These are phyloP conservation scores for Galerucella nymphaeae DNA, from an alignment of 2,888 invertebrate genomes.

Conservation along the genomic window DNA sequence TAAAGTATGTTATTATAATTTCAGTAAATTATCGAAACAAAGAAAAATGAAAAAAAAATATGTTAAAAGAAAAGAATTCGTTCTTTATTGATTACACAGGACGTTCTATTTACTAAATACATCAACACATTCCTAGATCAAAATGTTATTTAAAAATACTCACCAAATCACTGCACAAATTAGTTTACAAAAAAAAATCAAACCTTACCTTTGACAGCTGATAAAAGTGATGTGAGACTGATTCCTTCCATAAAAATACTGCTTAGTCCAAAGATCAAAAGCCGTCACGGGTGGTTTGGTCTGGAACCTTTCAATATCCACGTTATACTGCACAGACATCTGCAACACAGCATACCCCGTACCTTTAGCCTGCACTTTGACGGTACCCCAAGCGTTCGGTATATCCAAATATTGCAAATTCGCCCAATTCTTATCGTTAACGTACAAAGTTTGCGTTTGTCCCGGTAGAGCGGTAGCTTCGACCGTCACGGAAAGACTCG, in stretches of 20 bases:
- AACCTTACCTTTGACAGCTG: constrained; percentile 83
- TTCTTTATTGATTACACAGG: no score
- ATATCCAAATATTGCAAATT: constrained; percentile 84
- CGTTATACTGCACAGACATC: constrained; percentile 92
- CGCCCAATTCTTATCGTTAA: constrained; percentile 82
- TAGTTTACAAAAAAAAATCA: neutral
- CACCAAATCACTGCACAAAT: neutral
- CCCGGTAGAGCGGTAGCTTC: constrained; percentile 86
- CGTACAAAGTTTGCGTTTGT: constrained; percentile 71
- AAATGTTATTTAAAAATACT: neutral
- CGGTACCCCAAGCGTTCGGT: constrained; percentile 93
- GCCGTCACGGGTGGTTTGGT: constrained; percentile 83
- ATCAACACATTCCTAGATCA: no score
- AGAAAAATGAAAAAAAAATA: no score
- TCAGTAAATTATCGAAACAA: no score
- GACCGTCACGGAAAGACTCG: constrained; percentile 77
- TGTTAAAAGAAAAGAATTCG: no score
- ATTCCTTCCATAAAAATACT: constrained; percentile 88
- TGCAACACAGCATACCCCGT: constrained; percentile 95
- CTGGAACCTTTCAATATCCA: constrained; percentile 85
- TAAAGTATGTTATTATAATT: no score
- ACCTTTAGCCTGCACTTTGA: constrained; percentile 91
- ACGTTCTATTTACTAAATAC: no score
- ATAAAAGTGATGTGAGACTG: constrained; percentile 91
- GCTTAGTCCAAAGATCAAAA: constrained; percentile 82